Conservation (phyloP, 2,888 invertebrate genomes). For the Drosophila austrosaltans region DNA sequence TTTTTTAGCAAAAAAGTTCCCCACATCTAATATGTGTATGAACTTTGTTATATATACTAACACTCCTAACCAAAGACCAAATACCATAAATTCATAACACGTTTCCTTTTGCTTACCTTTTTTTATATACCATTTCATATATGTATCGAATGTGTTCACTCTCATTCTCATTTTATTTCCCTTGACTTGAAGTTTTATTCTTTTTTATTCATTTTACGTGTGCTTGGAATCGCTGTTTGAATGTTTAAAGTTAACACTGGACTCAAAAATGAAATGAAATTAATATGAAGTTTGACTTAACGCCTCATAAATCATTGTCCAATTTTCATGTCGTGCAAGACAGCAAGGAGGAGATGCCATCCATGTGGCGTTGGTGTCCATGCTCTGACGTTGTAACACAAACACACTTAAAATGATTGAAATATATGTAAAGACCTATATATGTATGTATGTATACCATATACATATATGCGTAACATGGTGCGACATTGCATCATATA, state of each 20-base stretch:
- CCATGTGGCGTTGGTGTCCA: conserved; percentile 50
- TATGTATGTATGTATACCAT: background rate
- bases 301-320: conserved; percentile 79
- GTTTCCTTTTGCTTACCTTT: conserved; percentile 47
- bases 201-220: conserved; percentile 43
- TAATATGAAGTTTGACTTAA: conserved; percentile 79
- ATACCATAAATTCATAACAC: conserved; percentile 61
- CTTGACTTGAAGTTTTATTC: conserved; percentile 46
- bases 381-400: conserved; percentile 67
- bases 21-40: background rate
- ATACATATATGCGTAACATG: conserved; percentile 69
- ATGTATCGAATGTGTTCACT: conserved; percentile 38
- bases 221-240: conserved; percentile 28
- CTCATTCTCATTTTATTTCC: conserved; percentile 47
- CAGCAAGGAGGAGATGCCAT: conserved; percentile 30
- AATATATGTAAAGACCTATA: conserved; percentile 63
- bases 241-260: conserved; percentile 58
- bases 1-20: background rate
- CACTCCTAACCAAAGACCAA: background rate
- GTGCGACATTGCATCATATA: conserved; percentile 55
- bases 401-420: conserved; percentile 78
- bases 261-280: conserved; percentile 74
- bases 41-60: background rate
- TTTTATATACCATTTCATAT: conserved; percentile 19
- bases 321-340: conserved; percentile 65